Evolutionary conservation across 2,797 vertebrate species (phyloP), one percentile per base, ranked within the genome.

Genomic region (Adelosebastes latens): DNA sequence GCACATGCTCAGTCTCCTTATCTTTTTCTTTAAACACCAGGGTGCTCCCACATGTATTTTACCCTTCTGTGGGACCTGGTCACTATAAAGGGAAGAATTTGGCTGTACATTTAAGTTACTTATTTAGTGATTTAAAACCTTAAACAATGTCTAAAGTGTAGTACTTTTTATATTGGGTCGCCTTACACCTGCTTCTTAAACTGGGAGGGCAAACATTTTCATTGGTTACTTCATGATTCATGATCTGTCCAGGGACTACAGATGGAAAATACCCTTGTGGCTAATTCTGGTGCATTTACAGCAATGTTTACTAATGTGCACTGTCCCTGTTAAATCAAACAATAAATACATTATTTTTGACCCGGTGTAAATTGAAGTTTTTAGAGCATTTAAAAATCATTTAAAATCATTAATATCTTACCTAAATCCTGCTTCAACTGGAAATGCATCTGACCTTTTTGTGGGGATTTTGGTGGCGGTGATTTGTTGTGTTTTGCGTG

Each of bases 1-100:
- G 1, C 49, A 8, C 1, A 46, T 31, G 1, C 49, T 6, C 1
- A 1, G 64, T 4, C 27, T 64, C 20, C 72, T 86, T 81, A 88
- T 86, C 76, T 78, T 22, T 24, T 58, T 68, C 31, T 64, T 62
- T 12, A 77, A 85, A 69, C 46, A 72, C 6, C 18, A 10, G 1
- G 1, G 12, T 55, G 39, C 66, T 58, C 13, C 6, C 46, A 34
- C 42, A 0, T 32, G 66, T 13, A 83, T 83, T 88, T 84, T 82
- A 32, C 20, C 55, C 81, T 68, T 4, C 1, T 13, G 8, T 7
- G 20, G 2, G 66, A 58, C 53, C 42, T 20, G 3, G 2, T 36
- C 11, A n/a, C 8, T 36, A 13, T 34, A n/a, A n/a, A n/a, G n/a
- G n/a, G n/a, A n/a, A n/a, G n/a, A n/a, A n/a, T n/a, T n/a, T n/a